Evolutionary conservation across 2,113 vertebrate genomes (phyloP), one percentile per base, ranked within the genome.

Genomic region (Forbesichthys agassizii): DNA sequence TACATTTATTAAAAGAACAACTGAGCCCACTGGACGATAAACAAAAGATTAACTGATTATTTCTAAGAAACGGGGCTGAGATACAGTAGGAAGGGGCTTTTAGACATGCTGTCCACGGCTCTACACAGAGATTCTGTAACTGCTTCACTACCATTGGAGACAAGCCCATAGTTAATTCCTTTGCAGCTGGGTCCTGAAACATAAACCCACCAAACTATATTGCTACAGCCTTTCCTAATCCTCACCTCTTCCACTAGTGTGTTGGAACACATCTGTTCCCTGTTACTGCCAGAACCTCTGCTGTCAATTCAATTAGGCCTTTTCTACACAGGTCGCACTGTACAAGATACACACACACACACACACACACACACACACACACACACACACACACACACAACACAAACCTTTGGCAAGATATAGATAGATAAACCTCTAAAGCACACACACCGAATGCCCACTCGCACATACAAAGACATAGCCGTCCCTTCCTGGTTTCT

Each of bases 191-290:
- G 36, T 6, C 36, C 36, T 42, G 12, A 53, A 53, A 63, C 73
- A 57, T 61, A 57, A 56, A 55, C 27, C 20, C 13, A 36, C 9
- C 73, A 57, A 9, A 54, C 53, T 60, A 58, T 47, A 59, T 58
- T 36, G 1, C 48, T 71, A 73, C 68, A 7, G 9, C 36, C 57
- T 65, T 56, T 47, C 73, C 76, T 65, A 66, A 47, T 61, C 64
- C 68, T 62, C 64, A 52, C 74, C 83, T 7, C 33, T 47, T 48
- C 33, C 14, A 52, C 49, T 14, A 62, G 56, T 73, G 76, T 85
- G 79, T 86, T 81, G 82, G 74, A 14, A n/a, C 67, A 84, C 90
- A 87, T 90, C 86, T 90, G 88, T 74, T 88, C 66, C 9, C 13
- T 56, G 75, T 88, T 87, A 86, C 79, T 66, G 65, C 73, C 53